These are phyloP conservation scores for Nestor notabilis DNA, from an alignment of 2,113 vertebrate species.

Conservation along the genomic window DNA sequence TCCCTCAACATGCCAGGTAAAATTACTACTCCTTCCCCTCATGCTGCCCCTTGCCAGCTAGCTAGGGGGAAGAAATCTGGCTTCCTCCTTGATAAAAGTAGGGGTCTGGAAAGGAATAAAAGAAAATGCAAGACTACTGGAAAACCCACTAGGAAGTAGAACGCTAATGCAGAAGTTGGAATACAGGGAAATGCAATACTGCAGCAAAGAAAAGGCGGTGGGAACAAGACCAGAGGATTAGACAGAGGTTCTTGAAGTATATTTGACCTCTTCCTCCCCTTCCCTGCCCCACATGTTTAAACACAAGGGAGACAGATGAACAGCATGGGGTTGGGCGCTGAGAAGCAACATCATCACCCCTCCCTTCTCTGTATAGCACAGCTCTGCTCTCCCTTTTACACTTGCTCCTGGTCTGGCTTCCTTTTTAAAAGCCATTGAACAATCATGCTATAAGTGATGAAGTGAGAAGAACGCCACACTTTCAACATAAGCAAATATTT, in stretches of 20 bases:
- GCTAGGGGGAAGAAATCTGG: not conserved
- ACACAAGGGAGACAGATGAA: not conserved
- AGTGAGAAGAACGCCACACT: not conserved
- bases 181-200: not conserved
- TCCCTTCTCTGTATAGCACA: not conserved
- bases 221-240: not conserved
- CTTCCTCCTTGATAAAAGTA: not conserved
- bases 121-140: not conserved
- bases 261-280: not conserved
- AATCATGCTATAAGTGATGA: not conserved
- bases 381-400: not conserved
- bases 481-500: constrained; percentile 11
- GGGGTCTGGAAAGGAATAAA: not conserved
- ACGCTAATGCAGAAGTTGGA: not conserved
- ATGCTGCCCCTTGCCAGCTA: not conserved
- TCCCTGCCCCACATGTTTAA: not conserved
- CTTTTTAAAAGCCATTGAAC: not conserved
- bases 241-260: not conserved
- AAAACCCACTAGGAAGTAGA: not conserved
- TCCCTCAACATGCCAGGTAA: not conserved
- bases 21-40: not conserved
- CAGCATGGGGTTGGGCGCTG: not conserved
- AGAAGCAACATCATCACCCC: not conserved
- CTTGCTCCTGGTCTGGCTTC: not conserved
- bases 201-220: not conserved